A percentile compares a stretch with the other conserved stretches of the same genome.
These are phyloP conservation scores for Pocota personata DNA, from an alignment of 2,888 invertebrate genomes.

Conservation along the genomic window DNA sequence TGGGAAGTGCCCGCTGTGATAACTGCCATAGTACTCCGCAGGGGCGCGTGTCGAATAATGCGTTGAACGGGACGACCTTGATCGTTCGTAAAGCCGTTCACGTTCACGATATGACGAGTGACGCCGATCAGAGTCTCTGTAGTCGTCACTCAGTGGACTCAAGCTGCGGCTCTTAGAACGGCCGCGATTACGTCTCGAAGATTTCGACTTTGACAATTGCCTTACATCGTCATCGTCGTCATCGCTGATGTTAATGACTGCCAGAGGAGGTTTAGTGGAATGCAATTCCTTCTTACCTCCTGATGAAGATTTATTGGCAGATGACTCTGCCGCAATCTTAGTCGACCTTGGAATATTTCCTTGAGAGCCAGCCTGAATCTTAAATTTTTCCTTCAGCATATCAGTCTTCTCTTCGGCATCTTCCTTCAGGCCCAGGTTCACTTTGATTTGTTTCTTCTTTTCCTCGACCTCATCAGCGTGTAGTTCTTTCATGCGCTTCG, in stretches of 20 bases:
- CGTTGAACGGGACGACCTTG: slow-evolving; percentile 38
- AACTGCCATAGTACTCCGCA: slow-evolving; percentile 64
- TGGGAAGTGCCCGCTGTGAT: slow-evolving; percentile 45
- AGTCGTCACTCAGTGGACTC: slow-evolving; percentile 73
- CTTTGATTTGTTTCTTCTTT: slow-evolving; percentile 88
- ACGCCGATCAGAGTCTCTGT: slow-evolving; percentile 50
- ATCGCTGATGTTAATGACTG: slow-evolving; percentile 81
- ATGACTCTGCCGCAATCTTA: slow-evolving; percentile 11
- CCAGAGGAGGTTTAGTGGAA: not conserved
- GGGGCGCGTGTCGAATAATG: slow-evolving; percentile 58
- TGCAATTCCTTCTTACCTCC: slow-evolving; percentile 12
- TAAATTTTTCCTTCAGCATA: slow-evolving; percentile 80
- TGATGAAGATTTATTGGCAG: slow-evolving; percentile 1
- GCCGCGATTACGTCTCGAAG: slow-evolving; percentile 61
- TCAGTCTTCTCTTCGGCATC: slow-evolving; percentile 82
- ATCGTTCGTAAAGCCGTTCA: slow-evolving; percentile 46
- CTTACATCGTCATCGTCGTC: slow-evolving; percentile 76
- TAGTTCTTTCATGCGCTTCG: slow-evolving; percentile 90
- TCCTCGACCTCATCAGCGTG: slow-evolving; percentile 88
- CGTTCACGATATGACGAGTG: slow-evolving; percentile 54
- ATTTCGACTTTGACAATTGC: slow-evolving; percentile 2
- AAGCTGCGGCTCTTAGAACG: slow-evolving; percentile 74
- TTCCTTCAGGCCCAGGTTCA: slow-evolving; percentile 84
- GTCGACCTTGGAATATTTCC: slow-evolving; percentile 14
- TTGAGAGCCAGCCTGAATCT: slow-evolving; percentile 75